Evolutionary conservation across 2,797 vertebrate species (phyloP), one percentile per base, ranked within the genome.

Genomic region (Lacerta agilis): DNA sequence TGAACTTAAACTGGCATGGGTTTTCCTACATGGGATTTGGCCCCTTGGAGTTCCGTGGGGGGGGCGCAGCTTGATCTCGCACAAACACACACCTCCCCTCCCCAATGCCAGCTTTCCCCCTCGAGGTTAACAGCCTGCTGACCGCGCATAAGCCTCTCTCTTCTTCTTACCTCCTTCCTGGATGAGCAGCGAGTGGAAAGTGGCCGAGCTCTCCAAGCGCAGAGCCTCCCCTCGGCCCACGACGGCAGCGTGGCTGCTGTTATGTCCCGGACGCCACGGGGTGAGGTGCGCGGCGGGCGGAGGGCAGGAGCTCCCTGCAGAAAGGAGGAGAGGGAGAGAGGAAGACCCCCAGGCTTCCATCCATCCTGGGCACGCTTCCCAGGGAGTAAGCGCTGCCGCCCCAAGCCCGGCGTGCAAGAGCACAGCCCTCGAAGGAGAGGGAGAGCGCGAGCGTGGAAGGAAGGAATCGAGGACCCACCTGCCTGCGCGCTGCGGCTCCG

Each of bases 161-260:
- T 6, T 4, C 58, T 6, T 15, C 90, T 95, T 77, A 90, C 92
- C 95, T 93, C 95, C 89, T n/a, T 55, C 88, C 85, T 89, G 91
- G 76, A 91, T 91, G 67, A 79, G 73, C 78, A 91, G 75, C 1
- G 92, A 93, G 38, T 86, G 84, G 25, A 91, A 91, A 69, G 94
- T 89, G 20, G 94, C 87, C 2, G 94, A 96, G 73, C 89, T 93
- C 87, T 94, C 94, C 33, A 86, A 85, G 72, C 76, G 66, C 43
- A 92, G 88, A 41, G 95, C 88, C 20, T 2, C 23, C 66, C 94
- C 95, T 20, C 80, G 29, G 76, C 94, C 94, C 79, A 95, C 88
- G n/a, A 94, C 83, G 27, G 91, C 90, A 27, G 91, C 77, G 36
- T 83, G 92, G 69, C 79, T 80, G 71, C 38, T 83, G 88, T 95